phyloP scores from a whole-genome alignment of 2,113 vertebrate species.

The Azemiops feae region DNA sequence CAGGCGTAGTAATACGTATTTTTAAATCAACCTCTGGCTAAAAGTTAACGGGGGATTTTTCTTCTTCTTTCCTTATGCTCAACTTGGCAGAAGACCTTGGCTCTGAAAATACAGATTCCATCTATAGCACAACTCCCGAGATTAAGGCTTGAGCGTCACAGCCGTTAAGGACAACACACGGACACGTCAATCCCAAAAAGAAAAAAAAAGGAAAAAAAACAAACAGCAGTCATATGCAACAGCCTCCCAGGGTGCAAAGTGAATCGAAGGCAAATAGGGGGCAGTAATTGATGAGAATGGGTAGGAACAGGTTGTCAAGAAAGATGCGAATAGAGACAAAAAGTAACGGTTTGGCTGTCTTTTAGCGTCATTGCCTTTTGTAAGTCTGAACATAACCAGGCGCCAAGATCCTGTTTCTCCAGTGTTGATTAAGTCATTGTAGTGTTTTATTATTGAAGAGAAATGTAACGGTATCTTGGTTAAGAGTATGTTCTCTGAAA shows the following conservation, averaged over 20 bases:
- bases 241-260: constrained; percentile 60
- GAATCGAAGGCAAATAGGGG: constrained; percentile 64
- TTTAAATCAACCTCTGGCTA: constrained; percentile 28
- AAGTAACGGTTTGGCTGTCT: constrained; percentile 72
- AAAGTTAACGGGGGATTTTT: constrained; percentile 6
- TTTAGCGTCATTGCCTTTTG: constrained; percentile 75
- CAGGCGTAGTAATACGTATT: not conserved
- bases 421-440: constrained; percentile 66
- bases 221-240: constrained; percentile 65
- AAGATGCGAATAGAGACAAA: constrained; percentile 59
- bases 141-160: constrained; percentile 84
- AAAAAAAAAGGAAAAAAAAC: not conserved
- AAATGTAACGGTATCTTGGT: constrained; percentile 67
- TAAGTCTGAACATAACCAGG: constrained; percentile 70
- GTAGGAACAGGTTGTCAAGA: constrained; percentile 64
- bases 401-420: constrained; percentile 66
- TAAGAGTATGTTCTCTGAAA: constrained; percentile 56
- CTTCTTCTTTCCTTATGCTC: constrained; percentile 1
- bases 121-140: constrained; percentile 86
- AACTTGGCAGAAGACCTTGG: constrained; percentile 84
- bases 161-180: constrained; percentile 36
- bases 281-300: constrained; percentile 64
- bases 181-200: constrained; percentile 56
- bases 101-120: constrained; percentile 88
- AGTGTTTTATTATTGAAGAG: constrained; percentile 69